Percentiles rank a stretch among this genome's conserved stretches.
These are phyloP conservation scores for Drosophila santomea DNA, from an alignment of 1,140 invertebrate genomes.

Conservation along the genomic window DNA sequence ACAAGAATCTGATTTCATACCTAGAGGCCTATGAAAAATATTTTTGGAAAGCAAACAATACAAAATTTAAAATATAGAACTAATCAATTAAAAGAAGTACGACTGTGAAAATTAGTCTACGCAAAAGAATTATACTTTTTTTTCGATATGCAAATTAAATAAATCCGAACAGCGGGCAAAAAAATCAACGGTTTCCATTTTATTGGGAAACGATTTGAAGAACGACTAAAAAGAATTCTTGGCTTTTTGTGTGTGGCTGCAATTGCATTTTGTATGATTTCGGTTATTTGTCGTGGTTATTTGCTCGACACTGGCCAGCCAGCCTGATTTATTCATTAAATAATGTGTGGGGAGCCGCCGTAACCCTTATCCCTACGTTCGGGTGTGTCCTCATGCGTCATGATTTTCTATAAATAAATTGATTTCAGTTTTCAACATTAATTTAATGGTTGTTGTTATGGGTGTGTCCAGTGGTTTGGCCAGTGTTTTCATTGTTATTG, in stretches of 20 bases:
- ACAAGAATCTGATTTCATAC: too few species aligned
- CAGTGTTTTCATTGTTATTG: slow-evolving; percentile 55
- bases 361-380: background rate
- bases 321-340: slow-evolving; percentile 59
- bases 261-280: slow-evolving; percentile 59
- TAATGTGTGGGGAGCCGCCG: slow-evolving; percentile 23
- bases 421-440: slow-evolving; percentile 64
- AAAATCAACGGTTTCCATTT: background rate
- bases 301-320: slow-evolving; percentile 19
- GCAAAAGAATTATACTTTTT: background rate
- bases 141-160: background rate
- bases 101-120: too few species aligned
- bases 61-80: too few species aligned
- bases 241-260: slow-evolving; percentile 15
- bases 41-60: too few species aligned
- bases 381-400: slow-evolving; percentile 27
- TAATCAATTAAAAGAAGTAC: too few species aligned
- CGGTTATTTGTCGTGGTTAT: slow-evolving; percentile 49
- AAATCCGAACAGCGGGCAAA: background rate
- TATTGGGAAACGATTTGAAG: slow-evolving; percentile 28
- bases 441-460: slow-evolving; percentile 65
- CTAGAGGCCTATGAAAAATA: too few species aligned
- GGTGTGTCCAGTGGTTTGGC: slow-evolving; percentile 18
- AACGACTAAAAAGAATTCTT: slow-evolving; percentile 6
- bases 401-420: slow-evolving; percentile 66